Percentiles rank a stretch among this genome's conserved stretches.
Conservation (phyloP, 2,888 invertebrate genomes). For the Papilio demoleus region DNA sequence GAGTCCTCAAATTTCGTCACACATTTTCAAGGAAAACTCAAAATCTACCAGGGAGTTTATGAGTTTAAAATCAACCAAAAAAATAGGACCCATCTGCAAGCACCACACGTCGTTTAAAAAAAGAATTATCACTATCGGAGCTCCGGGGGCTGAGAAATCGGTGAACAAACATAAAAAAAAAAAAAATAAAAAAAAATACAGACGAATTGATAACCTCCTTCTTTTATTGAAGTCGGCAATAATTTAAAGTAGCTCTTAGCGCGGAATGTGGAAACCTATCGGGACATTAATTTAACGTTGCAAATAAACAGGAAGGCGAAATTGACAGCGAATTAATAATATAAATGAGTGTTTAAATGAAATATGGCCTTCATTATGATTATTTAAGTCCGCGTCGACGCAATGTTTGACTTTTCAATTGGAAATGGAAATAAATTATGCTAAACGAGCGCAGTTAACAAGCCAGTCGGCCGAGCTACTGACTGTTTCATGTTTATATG, state of each 20-base stretch:
- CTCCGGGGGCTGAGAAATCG: too few relatives aligned
- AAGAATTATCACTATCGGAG: too few relatives aligned
- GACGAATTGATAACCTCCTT: too few relatives aligned
- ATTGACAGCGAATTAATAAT: constrained; percentile 17
- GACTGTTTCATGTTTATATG: not conserved
- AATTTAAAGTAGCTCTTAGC: not conserved
- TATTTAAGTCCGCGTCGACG: constrained; percentile 26
- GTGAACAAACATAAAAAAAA: too few relatives aligned
- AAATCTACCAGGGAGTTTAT: too few relatives aligned
- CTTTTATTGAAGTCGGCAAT: too few relatives aligned
- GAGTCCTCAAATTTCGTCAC: too few relatives aligned
- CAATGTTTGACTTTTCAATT: constrained; percentile 19
- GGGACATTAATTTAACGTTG: not conserved
- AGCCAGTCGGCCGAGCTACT: not conserved
- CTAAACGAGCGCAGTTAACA: not conserved
- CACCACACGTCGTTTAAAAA: too few relatives aligned
- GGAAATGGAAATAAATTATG: constrained; percentile 25
- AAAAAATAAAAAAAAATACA: too few relatives aligned
- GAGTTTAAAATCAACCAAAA: too few relatives aligned
- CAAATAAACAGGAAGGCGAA: constrained; percentile 7
- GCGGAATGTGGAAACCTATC: not conserved
- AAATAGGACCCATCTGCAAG: too few relatives aligned
- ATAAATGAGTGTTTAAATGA: constrained; percentile 28
- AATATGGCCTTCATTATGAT: constrained; percentile 26
- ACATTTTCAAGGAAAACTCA: too few relatives aligned